Percentiles rank a stretch among this genome's conserved stretches.
These are phyloP conservation scores for Timema cristinae DNA, from an alignment of 2,888 invertebrate species.

Conservation along the genomic window DNA sequence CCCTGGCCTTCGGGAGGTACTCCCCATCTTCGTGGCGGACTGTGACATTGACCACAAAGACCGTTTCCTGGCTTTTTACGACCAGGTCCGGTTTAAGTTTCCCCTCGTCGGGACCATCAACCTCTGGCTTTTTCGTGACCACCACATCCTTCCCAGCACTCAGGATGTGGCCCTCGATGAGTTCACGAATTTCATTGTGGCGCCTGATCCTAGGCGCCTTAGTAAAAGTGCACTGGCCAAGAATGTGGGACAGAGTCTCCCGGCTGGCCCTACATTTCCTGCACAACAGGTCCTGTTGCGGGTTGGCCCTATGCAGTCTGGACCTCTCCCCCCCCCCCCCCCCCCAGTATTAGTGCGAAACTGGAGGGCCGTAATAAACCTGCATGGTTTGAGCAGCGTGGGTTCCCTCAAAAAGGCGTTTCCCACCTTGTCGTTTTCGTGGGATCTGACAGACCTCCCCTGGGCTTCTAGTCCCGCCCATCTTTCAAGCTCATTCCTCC, in stretches of 20 bases:
- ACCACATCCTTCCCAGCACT: conserved; percentile 22
- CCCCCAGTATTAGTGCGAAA: conserved; percentile 39
- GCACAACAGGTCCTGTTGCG: no score
- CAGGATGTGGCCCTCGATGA: no score
- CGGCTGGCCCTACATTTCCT: no score
- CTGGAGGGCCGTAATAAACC: conserved; percentile 36
- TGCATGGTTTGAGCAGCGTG: conserved; percentile 37
- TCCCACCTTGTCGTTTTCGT: conserved; percentile 30
- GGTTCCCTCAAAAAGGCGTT: conserved; percentile 28
- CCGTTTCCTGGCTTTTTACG: conserved; percentile 33
- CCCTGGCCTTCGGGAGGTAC: no score
- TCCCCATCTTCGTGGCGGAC: no score
- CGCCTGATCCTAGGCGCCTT: no score
- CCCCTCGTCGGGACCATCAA: conserved; percentile 25
- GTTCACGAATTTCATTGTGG: no score
- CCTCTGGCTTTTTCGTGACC: neutral
- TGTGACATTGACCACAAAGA: conserved; percentile 38
- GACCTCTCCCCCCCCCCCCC: no score
- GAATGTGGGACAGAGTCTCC: no score
- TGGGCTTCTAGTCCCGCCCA: neutral
- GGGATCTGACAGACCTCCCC: neutral
- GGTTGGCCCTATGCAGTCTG: no score
- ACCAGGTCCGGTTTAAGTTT: conserved; percentile 39
- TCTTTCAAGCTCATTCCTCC: no score
- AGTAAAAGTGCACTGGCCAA: no score